These are phyloP conservation scores for Raphicerus campestris DNA, from an alignment of 2,113 vertebrate genomes.

Conservation along the genomic window DNA sequence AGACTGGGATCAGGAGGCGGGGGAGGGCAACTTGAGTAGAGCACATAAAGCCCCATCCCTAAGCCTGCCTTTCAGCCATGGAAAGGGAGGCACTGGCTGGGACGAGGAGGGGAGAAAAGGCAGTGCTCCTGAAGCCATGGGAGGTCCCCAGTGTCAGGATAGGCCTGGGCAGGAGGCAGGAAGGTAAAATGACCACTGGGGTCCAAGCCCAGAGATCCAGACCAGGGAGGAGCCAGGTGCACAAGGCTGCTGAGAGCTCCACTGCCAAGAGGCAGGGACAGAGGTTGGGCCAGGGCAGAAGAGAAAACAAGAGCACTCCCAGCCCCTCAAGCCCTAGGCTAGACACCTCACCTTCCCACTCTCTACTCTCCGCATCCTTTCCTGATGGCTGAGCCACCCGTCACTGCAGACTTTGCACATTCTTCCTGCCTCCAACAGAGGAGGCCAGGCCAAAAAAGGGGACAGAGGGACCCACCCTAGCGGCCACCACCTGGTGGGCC, in stretches of 20 bases:
- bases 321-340: background rate
- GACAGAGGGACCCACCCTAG: background rate
- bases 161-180: background rate
- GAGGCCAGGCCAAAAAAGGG: background rate
- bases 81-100: background rate
- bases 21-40: background rate
- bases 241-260: background rate
- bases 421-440: background rate
- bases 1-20: background rate
- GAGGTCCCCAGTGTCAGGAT: background rate
- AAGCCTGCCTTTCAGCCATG: background rate
- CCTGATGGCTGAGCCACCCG: background rate
- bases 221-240: background rate
- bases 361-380: background rate
- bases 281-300: background rate
- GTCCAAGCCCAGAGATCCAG: too few relatives aligned
- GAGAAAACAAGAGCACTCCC: background rate
- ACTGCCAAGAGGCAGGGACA: background rate
- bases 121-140: background rate
- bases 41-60: background rate
- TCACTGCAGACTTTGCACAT: background rate
- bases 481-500: background rate
- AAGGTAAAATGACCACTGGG: background rate
- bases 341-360: background rate
- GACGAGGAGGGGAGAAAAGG: background rate